Base-by-base conservation (phyloP, 1,140 invertebrate species). In the Brevipalpus yothersi region DNA sequence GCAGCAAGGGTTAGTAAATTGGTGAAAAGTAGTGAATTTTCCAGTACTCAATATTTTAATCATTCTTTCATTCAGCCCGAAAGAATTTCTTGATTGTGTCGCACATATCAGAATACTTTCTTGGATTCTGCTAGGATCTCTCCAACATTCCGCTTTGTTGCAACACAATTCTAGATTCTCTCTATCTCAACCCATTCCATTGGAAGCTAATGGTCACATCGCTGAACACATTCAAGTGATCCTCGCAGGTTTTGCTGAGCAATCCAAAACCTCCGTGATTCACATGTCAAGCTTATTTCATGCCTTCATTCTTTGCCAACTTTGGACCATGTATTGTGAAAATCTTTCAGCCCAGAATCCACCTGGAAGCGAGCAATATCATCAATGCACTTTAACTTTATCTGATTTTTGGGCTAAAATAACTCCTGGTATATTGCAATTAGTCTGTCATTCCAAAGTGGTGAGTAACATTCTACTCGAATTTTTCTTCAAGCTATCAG, bases 241-340 rank as follows among this genome's bases (percentile, higher is more conserved):
- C 31, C 80, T 98, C 72, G 82, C 87, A 17, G 91, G 89, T 12
- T 98, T 97, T 77, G 87, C 89, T 43, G 93, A 97, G 71, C 89
- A 94, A 68, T 84, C 84, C 7, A 94, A 92, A 73, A 77, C 82
- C 5, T 85, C 82, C 5, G 79, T 89, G 0, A 75, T 86, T 41
- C 89, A 96, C 68, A 94, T 96, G 89, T 91, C 86, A 45, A 78
- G 78, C 8, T 68, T 81, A 4, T 81, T 79, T 67, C 78, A 81
- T 71, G 77, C 79, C 7, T 81, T 81, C 68, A 77, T 80, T 62
- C 69, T 81, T 4, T 81, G 78, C 66, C 78, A 78, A 80, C 73
- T 98, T 53, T 99, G 94, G 94, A 98, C 93, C 0, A 81, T 98
- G 65, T 99, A 98, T 70, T 80, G 96, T 69, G 94, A 97, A 72